Evolutionary conservation across 2,797 vertebrate species (phyloP), one percentile per base, ranked within the genome.

Genomic region (Eospalax fontanierii): DNA sequence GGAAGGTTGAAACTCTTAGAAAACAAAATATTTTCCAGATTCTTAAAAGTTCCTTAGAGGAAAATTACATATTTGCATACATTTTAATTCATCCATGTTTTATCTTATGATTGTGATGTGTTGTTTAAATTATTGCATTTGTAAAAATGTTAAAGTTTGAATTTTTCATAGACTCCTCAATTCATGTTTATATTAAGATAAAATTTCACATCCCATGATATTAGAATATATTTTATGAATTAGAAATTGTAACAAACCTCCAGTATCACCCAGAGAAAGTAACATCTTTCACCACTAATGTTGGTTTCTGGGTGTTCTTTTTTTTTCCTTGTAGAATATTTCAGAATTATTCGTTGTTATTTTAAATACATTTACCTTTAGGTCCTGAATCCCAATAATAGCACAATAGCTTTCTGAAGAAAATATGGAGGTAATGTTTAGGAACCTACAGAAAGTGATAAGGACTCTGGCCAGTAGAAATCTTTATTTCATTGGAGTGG

Each of bases 81-180:
- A 63, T 78, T 91, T 87, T 79, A 2, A 35, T 82, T 46, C 21
- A 18, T 86, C 14, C 66, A 46, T 54, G 80, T 4, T 43, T 66
- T 90, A 18, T 75, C 4, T 90, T 86, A 30, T 66, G 33, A 79
- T 63, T 87, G 19, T 73, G 71, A 28, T 65, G 1, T 50, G 7
- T n/a, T 90, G 21, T 59, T 66, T 81, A 21, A 19, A 73, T 61
- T 18, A 87, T 7, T 81, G 3, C 4, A 33, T 40, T 96, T 84
- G 4, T 85, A 90, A 6, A 92, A 84, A 33, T 35, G 83, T 35
- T 87, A n/a, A 79, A 75, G 1, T 50, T 14, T 80, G 38, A 90
- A 50, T n/a, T 82, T 88, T 93, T 65, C 22, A 11, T 83, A 95
- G 73, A 94, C 65, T 22, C 40, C 78, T 15, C 78, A 33, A 28